phyloP scores from a whole-genome alignment of 2,113 vertebrate species.

The Alexandromys fortis region DNA sequence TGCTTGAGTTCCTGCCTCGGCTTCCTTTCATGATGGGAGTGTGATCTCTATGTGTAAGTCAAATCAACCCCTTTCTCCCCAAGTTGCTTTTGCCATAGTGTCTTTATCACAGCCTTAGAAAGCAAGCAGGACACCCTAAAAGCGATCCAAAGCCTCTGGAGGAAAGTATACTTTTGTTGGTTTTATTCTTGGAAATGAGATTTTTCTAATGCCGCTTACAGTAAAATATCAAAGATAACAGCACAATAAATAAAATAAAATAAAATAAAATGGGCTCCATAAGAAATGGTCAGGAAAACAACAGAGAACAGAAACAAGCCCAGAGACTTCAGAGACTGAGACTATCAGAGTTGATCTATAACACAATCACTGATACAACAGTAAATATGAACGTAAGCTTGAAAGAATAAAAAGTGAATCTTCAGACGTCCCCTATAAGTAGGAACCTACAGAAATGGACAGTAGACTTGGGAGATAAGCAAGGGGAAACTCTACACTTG shows the following conservation, averaged over 20 bases:
- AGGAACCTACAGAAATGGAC: background rate
- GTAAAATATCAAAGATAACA: slow-evolving; percentile 27
- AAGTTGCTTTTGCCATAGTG: background rate
- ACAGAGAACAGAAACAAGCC: slow-evolving; percentile 15
- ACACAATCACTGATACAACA: slow-evolving; percentile 14
- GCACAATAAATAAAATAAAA: background rate
- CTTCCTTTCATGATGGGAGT: background rate
- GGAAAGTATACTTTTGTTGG: background rate
- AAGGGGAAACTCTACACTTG: slow-evolving; percentile 5
- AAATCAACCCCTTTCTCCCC: background rate
- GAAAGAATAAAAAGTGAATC: background rate
- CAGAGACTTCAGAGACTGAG: background rate
- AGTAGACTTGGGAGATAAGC: slow-evolving; percentile 3
- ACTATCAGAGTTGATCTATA: background rate
- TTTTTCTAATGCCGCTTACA: slow-evolving; percentile 19
- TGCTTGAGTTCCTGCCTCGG: background rate
- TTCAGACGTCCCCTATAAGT: background rate
- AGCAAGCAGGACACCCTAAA: background rate
- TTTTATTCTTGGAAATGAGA: background rate
- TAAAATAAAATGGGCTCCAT: background rate
- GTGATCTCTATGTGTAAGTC: background rate
- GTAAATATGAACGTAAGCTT: background rate
- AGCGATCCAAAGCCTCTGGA: background rate
- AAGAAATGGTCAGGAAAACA: slow-evolving; percentile 19
- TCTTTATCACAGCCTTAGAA: background rate